Evolutionary conservation across 1,140 invertebrate genomes (phyloP).

Genomic region (Achroia grisella): DNA sequence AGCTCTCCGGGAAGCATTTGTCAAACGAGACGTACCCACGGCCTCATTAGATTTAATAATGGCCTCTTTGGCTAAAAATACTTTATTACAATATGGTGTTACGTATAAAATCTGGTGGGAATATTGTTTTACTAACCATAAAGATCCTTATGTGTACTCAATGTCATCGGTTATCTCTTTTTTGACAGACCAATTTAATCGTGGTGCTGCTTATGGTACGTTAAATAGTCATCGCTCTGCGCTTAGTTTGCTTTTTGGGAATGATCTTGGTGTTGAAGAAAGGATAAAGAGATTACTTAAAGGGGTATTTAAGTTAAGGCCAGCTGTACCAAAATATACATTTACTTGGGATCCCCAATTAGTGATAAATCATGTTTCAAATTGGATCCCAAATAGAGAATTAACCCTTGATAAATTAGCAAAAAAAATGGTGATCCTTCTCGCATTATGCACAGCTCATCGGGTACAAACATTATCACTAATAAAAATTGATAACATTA

Average conservation of each 20-base stretch:
- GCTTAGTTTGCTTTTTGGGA: not conserved
- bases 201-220: not conserved
- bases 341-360: conserved; percentile 19
- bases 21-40: not conserved
- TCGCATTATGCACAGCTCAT: not conserved
- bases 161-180: not conserved
- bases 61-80: not conserved
- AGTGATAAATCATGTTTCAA: conserved; percentile 5
- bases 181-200: not conserved
- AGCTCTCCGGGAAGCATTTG: not conserved
- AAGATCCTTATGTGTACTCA: not conserved
- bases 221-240: not conserved
- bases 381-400: not conserved
- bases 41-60: not conserved
- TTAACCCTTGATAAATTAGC: not conserved
- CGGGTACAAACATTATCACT: conserved; percentile 3
- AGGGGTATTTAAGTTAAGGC: conserved; percentile 19
- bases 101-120: not conserved
- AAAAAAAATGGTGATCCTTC: not conserved
- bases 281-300: conserved; percentile 20
- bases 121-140: not conserved
- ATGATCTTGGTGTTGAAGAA: not conserved
- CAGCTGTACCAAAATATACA: conserved; percentile 22
- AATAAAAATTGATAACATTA: not conserved
- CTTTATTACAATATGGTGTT: not conserved